These are phyloP conservation scores for Calcarius lapponicus DNA, from an alignment of 2,797 vertebrate species.

Conservation along the genomic window DNA sequence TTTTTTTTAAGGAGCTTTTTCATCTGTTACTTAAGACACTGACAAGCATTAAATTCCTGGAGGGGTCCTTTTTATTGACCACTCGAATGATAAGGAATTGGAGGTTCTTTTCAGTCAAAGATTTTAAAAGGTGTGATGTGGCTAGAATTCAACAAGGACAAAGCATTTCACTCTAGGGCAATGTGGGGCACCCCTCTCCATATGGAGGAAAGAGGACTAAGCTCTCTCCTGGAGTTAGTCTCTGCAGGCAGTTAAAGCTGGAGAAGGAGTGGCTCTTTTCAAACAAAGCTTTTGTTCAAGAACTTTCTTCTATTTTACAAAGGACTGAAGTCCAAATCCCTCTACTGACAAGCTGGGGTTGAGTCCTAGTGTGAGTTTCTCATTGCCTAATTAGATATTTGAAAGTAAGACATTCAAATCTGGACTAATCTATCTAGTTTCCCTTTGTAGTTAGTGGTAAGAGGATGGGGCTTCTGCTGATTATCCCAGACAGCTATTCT, in stretches of 20 bases:
- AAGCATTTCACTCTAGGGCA: background rate
- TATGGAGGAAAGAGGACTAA: background rate
- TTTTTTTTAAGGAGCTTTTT: background rate
- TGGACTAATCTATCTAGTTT: background rate
- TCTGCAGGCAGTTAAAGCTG: background rate
- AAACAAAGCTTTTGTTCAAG: background rate
- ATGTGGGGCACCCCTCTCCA: background rate
- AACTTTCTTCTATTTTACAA: background rate
- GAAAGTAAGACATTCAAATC: slow-evolving; percentile 7
- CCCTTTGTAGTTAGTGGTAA: background rate
- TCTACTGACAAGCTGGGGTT: background rate
- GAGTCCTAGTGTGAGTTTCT: background rate
- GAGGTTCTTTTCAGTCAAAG: background rate
- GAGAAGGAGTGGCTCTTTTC: background rate
- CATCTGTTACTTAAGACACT: background rate
- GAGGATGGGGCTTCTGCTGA: background rate
- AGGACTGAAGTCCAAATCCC: background rate
- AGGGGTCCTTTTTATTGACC: background rate
- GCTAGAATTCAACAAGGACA: background rate
- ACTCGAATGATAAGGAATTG: background rate
- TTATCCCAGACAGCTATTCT: background rate
- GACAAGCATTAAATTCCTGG: background rate
- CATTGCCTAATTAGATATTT: background rate
- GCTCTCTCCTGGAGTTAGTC: background rate
- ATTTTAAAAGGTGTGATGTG: background rate